Percentiles rank a stretch among this genome's conserved stretches.
Evolutionary conservation across 2,888 invertebrate species (phyloP).

Genomic region (Standfussiana lucernea): DNA sequence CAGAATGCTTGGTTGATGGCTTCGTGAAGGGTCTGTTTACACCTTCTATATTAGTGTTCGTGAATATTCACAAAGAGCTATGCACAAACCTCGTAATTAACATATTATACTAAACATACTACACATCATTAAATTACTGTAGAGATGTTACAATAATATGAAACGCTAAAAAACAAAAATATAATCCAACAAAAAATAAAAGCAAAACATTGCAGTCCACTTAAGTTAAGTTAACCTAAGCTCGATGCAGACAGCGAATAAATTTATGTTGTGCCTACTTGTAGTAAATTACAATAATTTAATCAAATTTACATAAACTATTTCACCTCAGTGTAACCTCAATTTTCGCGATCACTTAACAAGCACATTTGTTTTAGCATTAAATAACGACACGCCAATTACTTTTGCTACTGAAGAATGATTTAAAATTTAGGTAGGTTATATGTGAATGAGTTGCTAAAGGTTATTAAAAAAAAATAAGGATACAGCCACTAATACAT

Average conservation of each 20-base stretch:
- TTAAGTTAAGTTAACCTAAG: conserved; percentile 26
- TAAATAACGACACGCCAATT: conserved; percentile 57
- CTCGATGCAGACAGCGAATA: conserved; percentile 59
- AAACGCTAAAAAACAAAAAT: conserved; percentile 9
- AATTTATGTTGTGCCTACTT: conserved; percentile 56
- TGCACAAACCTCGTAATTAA: neutral
- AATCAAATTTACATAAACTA: conserved; percentile 65
- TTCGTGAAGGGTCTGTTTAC: too few species aligned
- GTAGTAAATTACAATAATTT: conserved; percentile 64
- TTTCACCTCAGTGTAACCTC: conserved; percentile 63
- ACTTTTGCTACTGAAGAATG: conserved; percentile 12
- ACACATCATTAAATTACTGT: neutral
- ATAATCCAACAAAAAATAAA: conserved; percentile 2
- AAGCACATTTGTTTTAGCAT: conserved; percentile 59
- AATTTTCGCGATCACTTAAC: conserved; percentile 64
- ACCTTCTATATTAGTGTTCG: too few species aligned
- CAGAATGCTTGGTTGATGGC: too few species aligned
- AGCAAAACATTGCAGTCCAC: conserved; percentile 35
- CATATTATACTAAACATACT: neutral
- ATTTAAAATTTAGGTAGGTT: neutral
- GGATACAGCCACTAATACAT: neutral
- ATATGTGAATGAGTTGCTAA: neutral
- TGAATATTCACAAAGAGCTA: neutral
- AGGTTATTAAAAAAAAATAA: neutral
- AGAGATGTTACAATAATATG: conserved; percentile 1